Percentiles rank a stretch among this genome's conserved stretches.
These are phyloP conservation scores for Platycercus adscitus DNA, from an alignment of 2,113 vertebrate species.

Conservation along the genomic window DNA sequence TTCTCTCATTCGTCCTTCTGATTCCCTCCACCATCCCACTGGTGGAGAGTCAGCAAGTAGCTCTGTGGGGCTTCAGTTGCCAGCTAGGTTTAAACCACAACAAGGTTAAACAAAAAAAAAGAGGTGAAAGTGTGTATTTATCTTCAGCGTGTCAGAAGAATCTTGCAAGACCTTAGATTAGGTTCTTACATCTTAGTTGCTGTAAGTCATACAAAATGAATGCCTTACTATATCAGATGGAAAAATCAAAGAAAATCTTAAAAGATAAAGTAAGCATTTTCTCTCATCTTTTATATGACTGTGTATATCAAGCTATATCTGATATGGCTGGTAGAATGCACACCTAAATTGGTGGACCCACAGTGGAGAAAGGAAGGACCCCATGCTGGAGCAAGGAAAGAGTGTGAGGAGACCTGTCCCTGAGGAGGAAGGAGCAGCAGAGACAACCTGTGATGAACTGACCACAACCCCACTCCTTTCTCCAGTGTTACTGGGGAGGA, in stretches of 20 bases:
- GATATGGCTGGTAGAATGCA: not conserved
- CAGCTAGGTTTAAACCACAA: not conserved
- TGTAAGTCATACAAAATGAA: not conserved
- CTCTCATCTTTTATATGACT: not conserved
- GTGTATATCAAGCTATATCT: not conserved
- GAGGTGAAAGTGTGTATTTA: not conserved
- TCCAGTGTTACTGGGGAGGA: not conserved
- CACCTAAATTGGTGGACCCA: not conserved
- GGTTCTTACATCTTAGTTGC: not conserved
- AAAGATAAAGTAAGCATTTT: not conserved
- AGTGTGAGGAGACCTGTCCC: not conserved
- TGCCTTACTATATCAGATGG: not conserved
- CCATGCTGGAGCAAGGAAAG: not conserved
- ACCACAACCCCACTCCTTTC: not conserved
- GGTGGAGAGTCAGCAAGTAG: rapidly evolving
- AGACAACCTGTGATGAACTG: not conserved
- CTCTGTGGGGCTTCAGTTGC: not conserved
- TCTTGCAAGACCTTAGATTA: not conserved
- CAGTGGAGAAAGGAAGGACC: not conserved
- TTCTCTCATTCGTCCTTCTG: not conserved
- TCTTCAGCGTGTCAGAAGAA: not conserved
- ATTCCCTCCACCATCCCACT: not conserved
- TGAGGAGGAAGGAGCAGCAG: not conserved
- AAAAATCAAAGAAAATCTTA: not conserved
- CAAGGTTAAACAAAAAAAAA: not conserved